Base-by-base conservation (phyloP, 2,888 invertebrate genomes). In the Cartodere bifasciata region DNA sequence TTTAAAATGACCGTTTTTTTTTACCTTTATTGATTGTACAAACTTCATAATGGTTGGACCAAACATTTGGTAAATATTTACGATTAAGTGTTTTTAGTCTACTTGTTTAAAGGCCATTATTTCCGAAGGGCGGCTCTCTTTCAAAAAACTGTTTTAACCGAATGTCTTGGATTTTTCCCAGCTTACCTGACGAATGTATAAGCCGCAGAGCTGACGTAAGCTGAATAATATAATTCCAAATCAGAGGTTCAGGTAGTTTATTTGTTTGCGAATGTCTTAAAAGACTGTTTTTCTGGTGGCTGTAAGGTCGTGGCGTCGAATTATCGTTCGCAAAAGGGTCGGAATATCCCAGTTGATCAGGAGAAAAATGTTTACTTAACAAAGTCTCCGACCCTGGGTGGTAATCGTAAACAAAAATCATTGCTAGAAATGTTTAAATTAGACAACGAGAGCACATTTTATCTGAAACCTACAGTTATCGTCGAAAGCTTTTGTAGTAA, bases 221-320 rank as follows among this genome's bases (percentile, higher is more conserved):
- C 62, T 98, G 94, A 47, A 97, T 90, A 27, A 97, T 76, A 47
- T 92, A 83, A 45, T 85, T 85, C 97, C 97, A 98, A 42, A 98
- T 75, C 30, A 86, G 75, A 21, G 83, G 77, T 57, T 97, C 97
- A 0, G 92, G 83, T 39, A 95, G 67, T 43, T 61, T 61, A 9
- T 68, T 67, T 44, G 72, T 74, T 32, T 78, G 78, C 41, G 77
- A 77, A 30, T 82, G 81, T 28, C 82, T 70, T 2, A 82, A 67
- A 55, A 87, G 73, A 32, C 82, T 80, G 53, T 83, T 84, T 60
- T 83, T 83, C 60, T 80, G 80, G 48, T 83, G 82, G 37, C 81
- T 80, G 53, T 83, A 84, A 0, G 84, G 83, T 15, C 82, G 60
- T 3, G 83, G 82, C 1, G 79, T 79, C 37, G 76, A 74, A 3